phyloP scores from a whole-genome alignment of 2,113 vertebrate genomes.

The Colistium nudipinnis region DNA sequence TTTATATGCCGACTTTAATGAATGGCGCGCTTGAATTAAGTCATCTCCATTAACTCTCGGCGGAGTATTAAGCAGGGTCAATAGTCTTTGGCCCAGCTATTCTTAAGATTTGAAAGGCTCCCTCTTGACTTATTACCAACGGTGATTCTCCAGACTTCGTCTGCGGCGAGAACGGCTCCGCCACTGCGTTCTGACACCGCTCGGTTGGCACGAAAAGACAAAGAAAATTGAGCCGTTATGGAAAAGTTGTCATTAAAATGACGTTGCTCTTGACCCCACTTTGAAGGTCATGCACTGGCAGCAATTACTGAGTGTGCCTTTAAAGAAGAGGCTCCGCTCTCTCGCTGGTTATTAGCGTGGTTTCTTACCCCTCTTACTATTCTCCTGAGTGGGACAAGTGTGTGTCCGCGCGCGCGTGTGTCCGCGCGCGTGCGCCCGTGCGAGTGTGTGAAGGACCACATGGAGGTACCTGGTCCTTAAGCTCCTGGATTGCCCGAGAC shows the following conservation, averaged over 20 bases:
- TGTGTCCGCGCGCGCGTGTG: constrained; percentile 13
- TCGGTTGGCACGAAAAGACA: constrained; percentile 62
- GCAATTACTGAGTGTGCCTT: constrained; percentile 72
- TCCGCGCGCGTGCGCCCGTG: constrained; percentile 14
- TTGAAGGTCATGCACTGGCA: constrained; percentile 72
- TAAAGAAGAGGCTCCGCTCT: constrained; percentile 54
- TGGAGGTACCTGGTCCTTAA: constrained; percentile 37
- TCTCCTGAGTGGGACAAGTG: constrained; percentile 18
- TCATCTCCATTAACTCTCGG: constrained; percentile 70
- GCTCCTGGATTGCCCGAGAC: constrained; percentile 32
- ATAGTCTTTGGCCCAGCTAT: constrained; percentile 68
- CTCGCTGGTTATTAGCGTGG: constrained; percentile 67
- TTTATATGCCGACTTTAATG: constrained; percentile 68
- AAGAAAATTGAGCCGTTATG: constrained; percentile 67
- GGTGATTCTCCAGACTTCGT: constrained; percentile 73
- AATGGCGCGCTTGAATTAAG: constrained; percentile 70
- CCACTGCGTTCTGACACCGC: constrained; percentile 58
- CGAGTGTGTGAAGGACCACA: constrained; percentile 2
- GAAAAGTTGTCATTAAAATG: constrained; percentile 72
- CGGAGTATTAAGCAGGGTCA: constrained; percentile 65
- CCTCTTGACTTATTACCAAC: constrained; percentile 73
- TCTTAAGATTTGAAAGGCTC: constrained; percentile 64
- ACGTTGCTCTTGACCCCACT: constrained; percentile 71
- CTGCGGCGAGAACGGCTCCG: constrained; percentile 49
- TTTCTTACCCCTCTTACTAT: constrained; percentile 2